Conservation (phyloP, 2,113 vertebrate species). For the Lynx canadensis region DNA sequence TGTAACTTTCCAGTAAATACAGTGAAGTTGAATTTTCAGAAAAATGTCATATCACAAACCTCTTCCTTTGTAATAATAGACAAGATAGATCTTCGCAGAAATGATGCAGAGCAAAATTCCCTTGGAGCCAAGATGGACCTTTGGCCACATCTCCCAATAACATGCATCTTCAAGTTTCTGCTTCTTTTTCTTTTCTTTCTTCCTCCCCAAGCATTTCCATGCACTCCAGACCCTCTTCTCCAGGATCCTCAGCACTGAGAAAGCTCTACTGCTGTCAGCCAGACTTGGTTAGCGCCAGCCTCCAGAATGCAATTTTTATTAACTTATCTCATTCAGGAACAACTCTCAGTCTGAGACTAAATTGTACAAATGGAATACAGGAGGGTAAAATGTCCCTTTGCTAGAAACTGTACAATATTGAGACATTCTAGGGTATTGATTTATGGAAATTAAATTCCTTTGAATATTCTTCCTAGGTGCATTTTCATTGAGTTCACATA, state of each 20-base stretch:
- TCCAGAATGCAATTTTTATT: background rate
- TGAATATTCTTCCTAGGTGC: background rate
- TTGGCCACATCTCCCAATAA: background rate
- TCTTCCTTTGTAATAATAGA: background rate
- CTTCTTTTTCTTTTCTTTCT: background rate
- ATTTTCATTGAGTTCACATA: background rate
- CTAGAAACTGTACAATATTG: background rate
- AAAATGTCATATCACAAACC: background rate
- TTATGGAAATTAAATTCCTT: background rate
- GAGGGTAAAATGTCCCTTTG: background rate
- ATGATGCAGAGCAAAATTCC: background rate
- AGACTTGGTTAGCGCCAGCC: background rate
- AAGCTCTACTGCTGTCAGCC: background rate
- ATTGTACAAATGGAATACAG: background rate
- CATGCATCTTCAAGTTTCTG: background rate
- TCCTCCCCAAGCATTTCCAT: background rate
- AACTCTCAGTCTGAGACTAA: background rate
- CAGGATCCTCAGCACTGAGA: background rate
- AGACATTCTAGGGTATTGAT: background rate
- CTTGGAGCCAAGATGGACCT: background rate
- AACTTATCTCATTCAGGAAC: background rate
- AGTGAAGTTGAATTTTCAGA: conserved; percentile 37
- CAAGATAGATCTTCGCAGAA: background rate
- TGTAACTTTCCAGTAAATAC: background rate
- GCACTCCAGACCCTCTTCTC: background rate